Evolutionary conservation across 2,113 vertebrate species (phyloP), one percentile per base, ranked within the genome.

Genomic region (Ceyx margarethae): DNA sequence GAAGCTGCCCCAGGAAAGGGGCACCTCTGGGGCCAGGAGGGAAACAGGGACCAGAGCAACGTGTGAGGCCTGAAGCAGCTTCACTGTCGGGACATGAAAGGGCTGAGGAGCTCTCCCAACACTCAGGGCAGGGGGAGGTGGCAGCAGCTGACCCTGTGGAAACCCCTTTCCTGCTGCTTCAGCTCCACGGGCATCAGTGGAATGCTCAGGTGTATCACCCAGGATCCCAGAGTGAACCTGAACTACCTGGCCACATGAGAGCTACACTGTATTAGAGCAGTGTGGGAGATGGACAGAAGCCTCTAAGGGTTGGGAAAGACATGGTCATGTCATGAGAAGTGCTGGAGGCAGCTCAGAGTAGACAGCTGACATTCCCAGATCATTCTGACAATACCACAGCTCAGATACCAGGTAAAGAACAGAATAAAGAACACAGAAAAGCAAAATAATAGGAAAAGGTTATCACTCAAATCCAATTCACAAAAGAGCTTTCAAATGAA

Each of bases 31-130:
- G 23, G 37, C 29, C 6, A 37, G 29, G 21, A 12, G 40, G 42
- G 12, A 45, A 57, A 46, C 0, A 8, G 54, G 22, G 61, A 46
- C 58, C 26, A 0, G 15, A 61, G 21, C 1, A 3, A 21, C 1
- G 22, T 0, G 4, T 13, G n/a, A 18, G 26, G 26, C 42, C 35
- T 43, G 45, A 21, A 29, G 61, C 25, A 67, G 51, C 20, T 43
- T 42, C 5, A 5, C 13, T 21, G 50, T 3, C 26, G 21, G 1
- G 6, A 19, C 23, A n/a, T 5, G 13, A 54, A 23, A 42, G 21
- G 31, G 29, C 33, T 10, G 13, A 56, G 29, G 1, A 29, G 23
- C 53, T n/a, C 40, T 45, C 20, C 64, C 26, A 7, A 2, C 3
- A 33, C 3, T 54, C 46, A 31, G 22, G 25, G 12, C 7, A 46